phyloP scores from a whole-genome alignment of 2,113 vertebrate species.

The Hemicordylus capensis region DNA sequence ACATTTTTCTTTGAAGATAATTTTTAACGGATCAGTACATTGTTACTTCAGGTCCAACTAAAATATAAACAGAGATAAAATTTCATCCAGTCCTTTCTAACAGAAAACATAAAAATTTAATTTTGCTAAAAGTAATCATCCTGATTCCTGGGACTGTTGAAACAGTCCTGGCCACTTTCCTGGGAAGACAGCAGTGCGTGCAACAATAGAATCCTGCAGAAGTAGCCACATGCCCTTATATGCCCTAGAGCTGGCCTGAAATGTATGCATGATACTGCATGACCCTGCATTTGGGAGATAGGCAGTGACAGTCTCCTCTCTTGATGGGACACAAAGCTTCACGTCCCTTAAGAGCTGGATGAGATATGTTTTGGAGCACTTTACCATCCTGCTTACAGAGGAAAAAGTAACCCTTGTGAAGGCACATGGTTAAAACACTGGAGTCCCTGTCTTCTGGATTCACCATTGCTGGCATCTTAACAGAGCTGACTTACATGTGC shows the following conservation, averaged over 20 bases:
- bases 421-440: neutral
- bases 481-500: slow-evolving; percentile 40
- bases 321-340: neutral
- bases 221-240: neutral
- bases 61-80: neutral
- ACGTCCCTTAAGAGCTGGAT: neutral
- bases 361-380: neutral
- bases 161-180: neutral
- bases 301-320: neutral
- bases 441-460: slow-evolving; percentile 8
- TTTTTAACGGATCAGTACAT: slow-evolving; percentile 35
- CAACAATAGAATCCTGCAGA: neutral
- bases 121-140: neutral
- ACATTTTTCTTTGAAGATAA: slow-evolving; percentile 42
- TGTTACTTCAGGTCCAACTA: neutral
- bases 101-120: neutral
- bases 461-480: neutral
- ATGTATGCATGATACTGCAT: neutral
- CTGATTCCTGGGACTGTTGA: neutral
- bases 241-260: neutral
- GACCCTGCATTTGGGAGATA: neutral
- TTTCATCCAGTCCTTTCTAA: slow-evolving; percentile 20
- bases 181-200: neutral
- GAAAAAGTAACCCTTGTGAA: neutral
- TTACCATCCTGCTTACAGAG: neutral